A percentile compares a stretch with the other conserved stretches of the same genome.
These are phyloP conservation scores for Trichomalopsis sarcophagae DNA, from an alignment of 1,140 invertebrate species.

Conservation along the genomic window DNA sequence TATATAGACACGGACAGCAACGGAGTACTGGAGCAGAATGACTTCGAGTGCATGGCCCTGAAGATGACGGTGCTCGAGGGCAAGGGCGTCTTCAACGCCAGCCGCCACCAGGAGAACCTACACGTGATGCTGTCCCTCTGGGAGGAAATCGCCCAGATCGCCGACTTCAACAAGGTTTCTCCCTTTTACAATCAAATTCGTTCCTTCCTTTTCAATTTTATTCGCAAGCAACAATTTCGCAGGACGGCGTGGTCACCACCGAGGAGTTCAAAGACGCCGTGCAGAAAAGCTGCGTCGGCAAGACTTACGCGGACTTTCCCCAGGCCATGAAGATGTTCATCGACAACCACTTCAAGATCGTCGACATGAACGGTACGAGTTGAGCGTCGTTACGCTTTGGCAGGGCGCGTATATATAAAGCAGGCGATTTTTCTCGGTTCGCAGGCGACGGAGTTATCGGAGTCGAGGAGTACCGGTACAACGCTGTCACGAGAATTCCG, in stretches of 20 bases:
- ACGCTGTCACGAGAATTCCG: constrained; percentile 86
- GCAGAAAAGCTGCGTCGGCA: constrained; percentile 86
- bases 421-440: not conserved
- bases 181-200: not conserved
- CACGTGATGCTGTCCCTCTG: constrained; percentile 88
- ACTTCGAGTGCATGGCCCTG: constrained; percentile 88
- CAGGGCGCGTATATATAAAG: not conserved
- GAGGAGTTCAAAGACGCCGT: constrained; percentile 89
- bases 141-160: constrained; percentile 88
- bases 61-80: constrained; percentile 87
- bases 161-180: constrained; percentile 88
- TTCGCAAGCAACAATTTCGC: constrained; percentile 50
- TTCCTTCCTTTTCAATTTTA: not conserved
- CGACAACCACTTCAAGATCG: constrained; percentile 86
- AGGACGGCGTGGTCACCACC: constrained; percentile 87
- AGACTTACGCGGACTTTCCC: constrained; percentile 86
- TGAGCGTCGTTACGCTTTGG: not conserved
- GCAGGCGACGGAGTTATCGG: constrained; percentile 84
- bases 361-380: constrained; percentile 82
- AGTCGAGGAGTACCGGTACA: constrained; percentile 87
- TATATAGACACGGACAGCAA: constrained; percentile 87
- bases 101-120: constrained; percentile 83
- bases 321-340: constrained; percentile 89
- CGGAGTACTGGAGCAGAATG: constrained; percentile 85
- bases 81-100: constrained; percentile 84